phyloP scores from a whole-genome alignment of 2,113 vertebrate species.

The Thalassoma bifasciatum region DNA sequence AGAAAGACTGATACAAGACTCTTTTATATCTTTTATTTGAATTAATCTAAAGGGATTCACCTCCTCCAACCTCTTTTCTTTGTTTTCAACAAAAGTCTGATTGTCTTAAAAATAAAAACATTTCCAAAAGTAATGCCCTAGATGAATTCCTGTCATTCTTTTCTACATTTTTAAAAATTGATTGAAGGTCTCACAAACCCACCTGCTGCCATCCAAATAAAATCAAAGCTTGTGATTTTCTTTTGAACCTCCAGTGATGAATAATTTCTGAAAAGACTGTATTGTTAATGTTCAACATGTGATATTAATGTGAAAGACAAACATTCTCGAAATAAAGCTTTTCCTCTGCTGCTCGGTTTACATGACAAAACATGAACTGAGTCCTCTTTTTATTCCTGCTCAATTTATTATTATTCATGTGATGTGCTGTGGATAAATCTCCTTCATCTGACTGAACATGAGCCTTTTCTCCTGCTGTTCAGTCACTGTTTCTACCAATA shows the following conservation, averaged over 20 bases:
- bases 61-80: no score
- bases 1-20: no score
- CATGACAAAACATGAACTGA: conserved; percentile 78
- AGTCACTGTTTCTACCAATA: conserved; percentile 83
- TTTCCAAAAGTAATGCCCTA: background rate
- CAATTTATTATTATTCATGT: conserved; percentile 83
- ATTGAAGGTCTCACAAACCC: no score
- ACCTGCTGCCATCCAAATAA: no score
- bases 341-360: conserved; percentile 65
- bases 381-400: conserved; percentile 64
- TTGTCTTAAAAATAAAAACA: background rate
- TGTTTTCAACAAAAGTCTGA: background rate
- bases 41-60: no score
- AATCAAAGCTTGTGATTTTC: background rate
- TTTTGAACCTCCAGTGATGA: conserved; percentile 36
- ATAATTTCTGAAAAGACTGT: conserved; percentile 36
- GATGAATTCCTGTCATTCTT: background rate
- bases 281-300: conserved; percentile 69
- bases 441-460: conserved; percentile 74
- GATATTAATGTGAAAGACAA: conserved; percentile 75
- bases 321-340: conserved; percentile 62
- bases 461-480: conserved; percentile 64
- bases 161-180: background rate
- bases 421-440: conserved; percentile 73
- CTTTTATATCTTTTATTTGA: no score